Evolutionary conservation across 1,140 invertebrate genomes (phyloP).

Genomic region (Epicauta chinensis): DNA sequence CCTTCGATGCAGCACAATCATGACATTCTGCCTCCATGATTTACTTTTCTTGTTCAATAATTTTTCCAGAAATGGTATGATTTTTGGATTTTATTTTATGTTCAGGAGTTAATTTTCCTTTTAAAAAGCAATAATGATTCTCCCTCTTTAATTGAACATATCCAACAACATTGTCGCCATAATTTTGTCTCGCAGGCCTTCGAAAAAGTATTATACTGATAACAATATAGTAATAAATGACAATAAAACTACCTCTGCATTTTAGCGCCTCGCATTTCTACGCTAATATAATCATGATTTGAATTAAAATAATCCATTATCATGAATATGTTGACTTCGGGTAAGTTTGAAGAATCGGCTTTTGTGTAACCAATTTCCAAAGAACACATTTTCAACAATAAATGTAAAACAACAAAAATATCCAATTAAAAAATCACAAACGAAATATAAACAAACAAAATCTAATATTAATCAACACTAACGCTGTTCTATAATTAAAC

Average conservation of each 20-base stretch:
- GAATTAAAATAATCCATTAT: slow-evolving; percentile 3
- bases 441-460: too few species aligned
- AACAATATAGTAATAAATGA: not conserved
- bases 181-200: slow-evolving; percentile 17
- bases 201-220: slow-evolving; percentile 1
- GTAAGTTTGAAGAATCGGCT: slow-evolving; percentile 9
- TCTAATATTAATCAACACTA: too few species aligned
- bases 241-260: not conserved
- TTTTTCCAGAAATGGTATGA: slow-evolving; percentile 15
- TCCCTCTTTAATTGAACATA: slow-evolving; percentile 27
- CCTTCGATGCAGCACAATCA: slow-evolving; percentile 21
- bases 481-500: too few species aligned
- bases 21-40: slow-evolving; percentile 22
- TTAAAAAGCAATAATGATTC: slow-evolving; percentile 22
- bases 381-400: too few species aligned
- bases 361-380: not conserved
- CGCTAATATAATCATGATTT: slow-evolving; percentile 5
- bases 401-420: too few species aligned
- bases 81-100: slow-evolving; percentile 26
- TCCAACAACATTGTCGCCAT: slow-evolving; percentile 31
- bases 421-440: too few species aligned
- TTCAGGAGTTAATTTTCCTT: slow-evolving; percentile 23
- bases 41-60: slow-evolving; percentile 20
- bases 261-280: slow-evolving; percentile 6
- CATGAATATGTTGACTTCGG: slow-evolving; percentile 6